These are phyloP conservation scores for Aradophagus sp. DNA, from an alignment of 1,140 invertebrate genomes.

Conservation along the genomic window DNA sequence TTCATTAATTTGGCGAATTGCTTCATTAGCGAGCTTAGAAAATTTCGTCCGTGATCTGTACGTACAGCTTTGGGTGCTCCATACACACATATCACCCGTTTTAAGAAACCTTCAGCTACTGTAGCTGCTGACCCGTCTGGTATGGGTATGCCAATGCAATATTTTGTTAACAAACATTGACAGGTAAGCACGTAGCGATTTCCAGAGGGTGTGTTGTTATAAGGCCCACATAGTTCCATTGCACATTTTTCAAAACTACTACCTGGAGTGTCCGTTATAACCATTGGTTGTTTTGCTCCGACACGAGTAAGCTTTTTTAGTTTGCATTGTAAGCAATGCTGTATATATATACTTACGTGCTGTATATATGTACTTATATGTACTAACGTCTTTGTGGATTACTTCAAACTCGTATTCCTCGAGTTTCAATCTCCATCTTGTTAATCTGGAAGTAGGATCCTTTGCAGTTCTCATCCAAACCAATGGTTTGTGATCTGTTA, in stretches of 20 bases:
- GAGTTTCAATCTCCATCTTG: conserved; percentile 72
- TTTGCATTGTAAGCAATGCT: too few species aligned
- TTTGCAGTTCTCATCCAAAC: too few species aligned
- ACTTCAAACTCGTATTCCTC: too few species aligned
- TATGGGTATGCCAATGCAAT: background rate
- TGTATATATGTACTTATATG: too few species aligned
- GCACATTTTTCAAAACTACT: background rate
- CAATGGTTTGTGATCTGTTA: conserved; percentile 68
- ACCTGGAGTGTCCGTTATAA: conserved; percentile 2
- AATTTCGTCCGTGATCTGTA: background rate
- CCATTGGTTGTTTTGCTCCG: background rate
- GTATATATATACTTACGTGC: too few species aligned
- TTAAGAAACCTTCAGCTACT: background rate
- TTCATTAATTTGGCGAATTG: background rate
- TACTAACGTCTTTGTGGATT: too few species aligned
- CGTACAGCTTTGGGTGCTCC: background rate
- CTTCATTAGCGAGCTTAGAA: background rate
- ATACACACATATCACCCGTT: background rate
- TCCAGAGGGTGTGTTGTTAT: background rate
- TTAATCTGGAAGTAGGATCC: conserved; percentile 61
- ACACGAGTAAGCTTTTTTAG: background rate
- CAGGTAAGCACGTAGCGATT: background rate
- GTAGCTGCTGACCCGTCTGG: background rate
- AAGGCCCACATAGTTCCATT: background rate
- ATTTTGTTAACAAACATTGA: background rate